Base-by-base conservation (phyloP, 2,797 vertebrate genomes). In the Nyctalus aviator region DNA sequence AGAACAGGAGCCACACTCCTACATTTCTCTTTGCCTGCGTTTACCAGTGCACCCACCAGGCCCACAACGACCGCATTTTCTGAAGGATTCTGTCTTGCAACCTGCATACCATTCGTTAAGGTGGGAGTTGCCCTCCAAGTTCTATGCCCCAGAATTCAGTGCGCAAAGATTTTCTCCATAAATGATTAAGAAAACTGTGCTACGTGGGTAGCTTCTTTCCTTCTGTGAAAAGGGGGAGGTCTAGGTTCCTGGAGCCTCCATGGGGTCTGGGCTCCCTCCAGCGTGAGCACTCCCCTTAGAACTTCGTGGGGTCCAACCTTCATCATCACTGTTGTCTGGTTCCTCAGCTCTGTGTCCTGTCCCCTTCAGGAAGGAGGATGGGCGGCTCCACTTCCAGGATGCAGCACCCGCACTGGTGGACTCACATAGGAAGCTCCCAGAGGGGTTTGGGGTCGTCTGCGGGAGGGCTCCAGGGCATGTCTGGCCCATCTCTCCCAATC, bases 381-480 rank as follows among this genome's bases (percentile, higher is more conserved):
- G 86, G 97, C 95, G 9, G 96, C 98, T 32, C 98, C 99, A 12
- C 98, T 99, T 75, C 98, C 98, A 62, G 99, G 98, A 96, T 99
- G 98, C 8, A 99, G 98, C 87, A 98, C 97, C 95, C 93, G 97
- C 90, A 7, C 91, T 98, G 9, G 98, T 98, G 57, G 98, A 97
- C 37, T 98, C 98, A 48, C 99, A 94, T 98, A 98, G 1, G 99
- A 99, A 46, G 99, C 99, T 66, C 99, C 99, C 27, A 99, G 53
- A 21, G 53, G 99, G 0, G 99, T 99, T 96, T 99, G 99, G 62
- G 99, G 99, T 76, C 99, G 21, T 23, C 53, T 0, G 21, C 8
- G 8, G 53, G 8, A 55, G 53, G 53, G 53, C 53, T 55, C 53
- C 53, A 55, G 53, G 21, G 53, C 53, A 21, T 55, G 53, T 55